phyloP scores from a whole-genome alignment of 53 echinoderm and acorn worm genomes.

The Pentamera pediparva region DNA sequence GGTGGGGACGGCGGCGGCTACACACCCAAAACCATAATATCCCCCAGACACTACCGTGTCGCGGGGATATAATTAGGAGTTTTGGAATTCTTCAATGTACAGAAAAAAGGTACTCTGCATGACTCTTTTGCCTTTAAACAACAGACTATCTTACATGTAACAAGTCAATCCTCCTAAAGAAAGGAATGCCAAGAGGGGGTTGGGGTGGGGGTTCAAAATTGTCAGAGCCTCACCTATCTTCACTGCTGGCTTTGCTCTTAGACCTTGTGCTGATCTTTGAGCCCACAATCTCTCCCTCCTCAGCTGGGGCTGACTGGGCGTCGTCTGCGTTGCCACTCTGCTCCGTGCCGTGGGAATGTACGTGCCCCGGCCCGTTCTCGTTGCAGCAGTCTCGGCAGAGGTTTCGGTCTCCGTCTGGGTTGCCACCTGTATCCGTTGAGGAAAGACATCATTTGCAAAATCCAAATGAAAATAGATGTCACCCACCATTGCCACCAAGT shows the following conservation, averaged over 20 bases:
- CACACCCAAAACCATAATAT: too few relatives aligned
- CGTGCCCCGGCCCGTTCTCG: constrained; percentile 49
- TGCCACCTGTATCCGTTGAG: too few relatives aligned
- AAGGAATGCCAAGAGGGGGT: not conserved
- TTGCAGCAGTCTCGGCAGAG: constrained; percentile 90
- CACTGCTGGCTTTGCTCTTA: not conserved
- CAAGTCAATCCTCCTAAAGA: not conserved
- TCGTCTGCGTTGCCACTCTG: not conserved
- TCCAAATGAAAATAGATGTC: too few relatives aligned
- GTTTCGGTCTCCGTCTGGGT: constrained; percentile 84
- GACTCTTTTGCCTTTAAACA: not conserved
- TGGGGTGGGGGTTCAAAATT: not conserved
- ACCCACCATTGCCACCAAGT: too few relatives aligned
- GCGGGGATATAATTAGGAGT: too few relatives aligned
- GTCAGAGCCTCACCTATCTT: constrained; percentile 1
- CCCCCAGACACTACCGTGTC: too few relatives aligned
- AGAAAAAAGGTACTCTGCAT: too few relatives aligned
- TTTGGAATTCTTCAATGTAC: too few relatives aligned
- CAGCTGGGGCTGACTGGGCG: not conserved
- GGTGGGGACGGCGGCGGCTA: too few relatives aligned
- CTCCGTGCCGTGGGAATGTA: not conserved
- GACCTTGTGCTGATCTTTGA: constrained; percentile 13
- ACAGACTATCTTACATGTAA: not conserved
- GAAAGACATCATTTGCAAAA: too few relatives aligned
- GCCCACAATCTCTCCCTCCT: not conserved